Base-by-base conservation (phyloP, 2,113 vertebrate species). In the Dicrurus megarhynchus region DNA sequence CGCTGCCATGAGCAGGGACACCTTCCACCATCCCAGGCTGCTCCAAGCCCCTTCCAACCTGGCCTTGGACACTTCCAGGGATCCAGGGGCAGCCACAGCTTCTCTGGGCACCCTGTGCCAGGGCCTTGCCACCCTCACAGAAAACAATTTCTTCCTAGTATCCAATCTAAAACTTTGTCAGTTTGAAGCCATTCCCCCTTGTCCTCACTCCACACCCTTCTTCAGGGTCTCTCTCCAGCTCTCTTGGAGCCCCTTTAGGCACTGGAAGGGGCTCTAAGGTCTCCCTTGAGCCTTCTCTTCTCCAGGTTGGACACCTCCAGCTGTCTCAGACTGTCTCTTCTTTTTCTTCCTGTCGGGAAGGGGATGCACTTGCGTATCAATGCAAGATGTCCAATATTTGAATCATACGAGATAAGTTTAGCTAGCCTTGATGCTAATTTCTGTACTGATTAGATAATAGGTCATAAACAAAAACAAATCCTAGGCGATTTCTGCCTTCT, bases 11-110 rank as follows among this genome's bases (percentile, higher is more conserved):
- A 13, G 2, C 28, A 60, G 24, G 24, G 9, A 33, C 39, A 61
- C 2, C 7, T 83, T 2, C 30, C 30, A 47, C 47, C 2, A 0
- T 6, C 17, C 55, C n/a, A 90, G 17, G 14, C 0, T 35, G 10
- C 17, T 90, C 70, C 55, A 69, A 89, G 14, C 8, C n/a, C 39
- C 0, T 0, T 47, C 41, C 63, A 83, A 0, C 30, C 70, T 55
- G 55, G 21, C 12, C 17, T 89, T 41, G 70, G 47, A 1, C 47
- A 68, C 12, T 89, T 0, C n/a, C 55, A 76, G 41, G 63, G 41
- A 69, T 35, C 20, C 60, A 85, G 47, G 41, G 7, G 8, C 46
- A 78, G 63, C 55, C 46, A 53, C 55, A 69, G 46, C 11, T 80
- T 8, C 57, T 71, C 30, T 49, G 75, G 30, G 3, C 5, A 61